These are phyloP conservation scores for Crossocerus cetratus DNA, from an alignment of 2,888 invertebrate genomes.

Conservation along the genomic window DNA sequence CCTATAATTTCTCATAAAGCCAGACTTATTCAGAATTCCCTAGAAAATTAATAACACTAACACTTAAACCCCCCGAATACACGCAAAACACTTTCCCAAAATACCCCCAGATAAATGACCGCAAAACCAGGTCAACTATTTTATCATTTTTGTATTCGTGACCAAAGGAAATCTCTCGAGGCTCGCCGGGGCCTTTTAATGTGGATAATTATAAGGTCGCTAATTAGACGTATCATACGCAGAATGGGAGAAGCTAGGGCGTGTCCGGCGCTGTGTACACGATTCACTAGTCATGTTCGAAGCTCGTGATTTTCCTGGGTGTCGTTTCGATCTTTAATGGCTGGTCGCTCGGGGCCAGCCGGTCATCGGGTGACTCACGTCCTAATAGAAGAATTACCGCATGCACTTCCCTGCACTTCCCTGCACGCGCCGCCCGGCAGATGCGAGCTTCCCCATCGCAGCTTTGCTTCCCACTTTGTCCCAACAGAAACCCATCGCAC, in stretches of 20 bases:
- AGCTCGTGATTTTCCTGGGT: constrained; percentile 29
- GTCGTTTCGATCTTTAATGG: constrained; percentile 56
- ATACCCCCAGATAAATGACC: too few species aligned
- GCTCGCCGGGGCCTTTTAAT: too few species aligned
- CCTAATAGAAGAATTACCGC: constrained; percentile 61
- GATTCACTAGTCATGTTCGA: background rate
- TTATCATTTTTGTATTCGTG: too few species aligned
- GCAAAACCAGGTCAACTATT: too few species aligned
- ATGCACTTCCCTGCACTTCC: background rate
- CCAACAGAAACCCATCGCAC: constrained; percentile 4
- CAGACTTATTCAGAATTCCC: too few species aligned
- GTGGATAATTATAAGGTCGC: too few species aligned
- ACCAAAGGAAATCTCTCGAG: too few species aligned
- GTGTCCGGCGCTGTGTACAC: background rate
- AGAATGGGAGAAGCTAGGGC: background rate
- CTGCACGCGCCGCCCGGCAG: background rate
- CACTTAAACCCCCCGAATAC: too few species aligned
- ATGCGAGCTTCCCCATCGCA: background rate
- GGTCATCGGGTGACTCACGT: constrained; percentile 54
- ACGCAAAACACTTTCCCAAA: too few species aligned
- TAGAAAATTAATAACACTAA: too few species aligned
- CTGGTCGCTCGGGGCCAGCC: constrained; percentile 42
- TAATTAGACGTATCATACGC: background rate
- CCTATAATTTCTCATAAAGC: too few species aligned
- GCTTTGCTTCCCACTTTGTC: constrained; percentile 24